phyloP scores from a whole-genome alignment of 1,140 invertebrate genomes.

The Pseudomyrmex dendroicus region DNA sequence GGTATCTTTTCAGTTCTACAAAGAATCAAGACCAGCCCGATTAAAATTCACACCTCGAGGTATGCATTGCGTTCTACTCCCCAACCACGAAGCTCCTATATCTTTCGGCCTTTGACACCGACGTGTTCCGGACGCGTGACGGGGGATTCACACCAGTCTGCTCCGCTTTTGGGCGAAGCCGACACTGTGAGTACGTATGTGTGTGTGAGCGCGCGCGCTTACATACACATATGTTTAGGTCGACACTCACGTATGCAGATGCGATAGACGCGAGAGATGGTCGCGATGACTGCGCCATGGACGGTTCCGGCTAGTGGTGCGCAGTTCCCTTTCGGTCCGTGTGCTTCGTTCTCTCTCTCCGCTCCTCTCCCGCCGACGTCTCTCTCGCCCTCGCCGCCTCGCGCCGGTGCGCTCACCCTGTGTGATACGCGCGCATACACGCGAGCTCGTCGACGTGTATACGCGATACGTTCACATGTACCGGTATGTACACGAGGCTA shows the following conservation, averaged over 20 bases:
- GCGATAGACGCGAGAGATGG: conserved; percentile 81
- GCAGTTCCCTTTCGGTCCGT: conserved; percentile 82
- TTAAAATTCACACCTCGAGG: conserved; percentile 68
- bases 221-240: conserved; percentile 53
- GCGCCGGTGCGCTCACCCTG: conserved; percentile 66
- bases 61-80: conserved; percentile 39
- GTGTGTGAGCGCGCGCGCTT: conserved; percentile 40
- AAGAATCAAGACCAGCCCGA: not conserved
- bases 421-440: conserved; percentile 57
- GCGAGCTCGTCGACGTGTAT: conserved; percentile 37
- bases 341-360: conserved; percentile 70
- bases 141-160: conserved; percentile 73
- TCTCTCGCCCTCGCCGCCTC: conserved; percentile 58
- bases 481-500: conserved; percentile 74
- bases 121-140: conserved; percentile 67
- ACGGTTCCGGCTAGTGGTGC: conserved; percentile 85
- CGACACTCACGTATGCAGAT: conserved; percentile 81
- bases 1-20: too few relatives aligned
- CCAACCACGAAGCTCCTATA: conserved; percentile 55
- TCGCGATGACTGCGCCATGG: conserved; percentile 82
- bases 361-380: conserved; percentile 43
- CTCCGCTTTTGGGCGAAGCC: conserved; percentile 60
- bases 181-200: conserved; percentile 21
- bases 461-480: conserved; percentile 23
- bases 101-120: conserved; percentile 62